Evolutionary conservation across 1,140 invertebrate species (phyloP).

Genomic region (Melitaea cinxia): DNA sequence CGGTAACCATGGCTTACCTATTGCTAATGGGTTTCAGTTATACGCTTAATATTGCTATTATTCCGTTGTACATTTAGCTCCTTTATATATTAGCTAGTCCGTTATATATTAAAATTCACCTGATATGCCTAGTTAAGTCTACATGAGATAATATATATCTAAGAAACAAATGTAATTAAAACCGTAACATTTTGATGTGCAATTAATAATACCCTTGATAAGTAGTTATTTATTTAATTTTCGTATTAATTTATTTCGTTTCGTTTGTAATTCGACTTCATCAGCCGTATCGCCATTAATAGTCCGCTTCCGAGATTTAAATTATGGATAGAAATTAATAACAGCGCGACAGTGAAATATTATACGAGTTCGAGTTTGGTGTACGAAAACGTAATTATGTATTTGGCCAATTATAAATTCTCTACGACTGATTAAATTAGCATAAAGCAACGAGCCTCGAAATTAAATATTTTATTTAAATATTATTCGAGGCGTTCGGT

Average conservation of each 20-base stretch:
- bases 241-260: background rate
- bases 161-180: too few relatives aligned
- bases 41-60: too few relatives aligned
- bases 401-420: conserved; percentile 17
- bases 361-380: conserved; percentile 15
- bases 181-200: background rate
- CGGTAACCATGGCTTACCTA: too few relatives aligned
- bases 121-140: too few relatives aligned
- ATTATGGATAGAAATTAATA: conserved; percentile 17
- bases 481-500: conserved; percentile 13
- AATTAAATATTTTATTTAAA: conserved; percentile 29
- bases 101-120: too few relatives aligned
- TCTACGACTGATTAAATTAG: conserved; percentile 15
- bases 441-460: conserved; percentile 16
- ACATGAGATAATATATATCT: too few relatives aligned
- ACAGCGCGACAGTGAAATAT: conserved; percentile 16
- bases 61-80: too few relatives aligned
- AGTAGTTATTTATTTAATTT: background rate
- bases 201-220: background rate
- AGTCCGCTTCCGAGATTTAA: conserved; percentile 7
- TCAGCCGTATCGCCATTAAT: conserved; percentile 10
- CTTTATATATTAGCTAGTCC: too few relatives aligned
- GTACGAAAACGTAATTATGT: conserved; percentile 9
- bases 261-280: conserved; percentile 4
- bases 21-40: too few relatives aligned